A percentile compares a stretch with the other conserved stretches of the same genome.
phyloP scores from a whole-genome alignment of 2,113 vertebrate genomes.

The Centropus bengalensis region DNA sequence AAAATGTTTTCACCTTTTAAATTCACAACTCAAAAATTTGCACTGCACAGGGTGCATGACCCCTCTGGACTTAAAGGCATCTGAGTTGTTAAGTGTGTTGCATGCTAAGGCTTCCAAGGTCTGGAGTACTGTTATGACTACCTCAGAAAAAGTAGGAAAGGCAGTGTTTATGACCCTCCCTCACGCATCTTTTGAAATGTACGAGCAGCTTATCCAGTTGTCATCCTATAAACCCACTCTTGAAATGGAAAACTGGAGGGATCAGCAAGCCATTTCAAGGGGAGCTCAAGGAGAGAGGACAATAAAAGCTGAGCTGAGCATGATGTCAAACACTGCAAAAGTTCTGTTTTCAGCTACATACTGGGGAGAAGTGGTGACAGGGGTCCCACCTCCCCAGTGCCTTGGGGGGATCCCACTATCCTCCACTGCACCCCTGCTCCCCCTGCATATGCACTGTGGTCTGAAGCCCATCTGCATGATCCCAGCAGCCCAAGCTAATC shows the following conservation, averaged over 20 bases:
- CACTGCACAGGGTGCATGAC: background rate
- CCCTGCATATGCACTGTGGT: fast-evolving
- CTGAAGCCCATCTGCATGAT: background rate
- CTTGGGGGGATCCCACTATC: fast-evolving
- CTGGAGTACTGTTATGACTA: background rate
- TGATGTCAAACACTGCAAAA: background rate
- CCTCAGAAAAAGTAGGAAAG: background rate
- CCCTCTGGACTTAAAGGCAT: background rate
- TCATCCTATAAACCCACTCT: background rate
- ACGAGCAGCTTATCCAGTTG: background rate
- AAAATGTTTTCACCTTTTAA: background rate
- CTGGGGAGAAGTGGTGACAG: background rate
- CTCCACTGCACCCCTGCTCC: background rate
- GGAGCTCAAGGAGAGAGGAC: background rate
- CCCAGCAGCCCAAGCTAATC: background rate
- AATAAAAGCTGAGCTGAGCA: background rate
- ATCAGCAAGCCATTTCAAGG: background rate
- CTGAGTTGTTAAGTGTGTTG: background rate
- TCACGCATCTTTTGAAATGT: background rate
- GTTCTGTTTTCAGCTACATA: background rate
- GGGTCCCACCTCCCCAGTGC: fast-evolving
- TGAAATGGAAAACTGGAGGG: background rate
- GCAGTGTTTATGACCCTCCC: background rate
- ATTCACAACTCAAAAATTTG: background rate
- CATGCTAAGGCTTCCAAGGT: background rate